Evolutionary conservation across 2,797 vertebrate genomes (phyloP).

Genomic region (Hybognathus amarus): DNA sequence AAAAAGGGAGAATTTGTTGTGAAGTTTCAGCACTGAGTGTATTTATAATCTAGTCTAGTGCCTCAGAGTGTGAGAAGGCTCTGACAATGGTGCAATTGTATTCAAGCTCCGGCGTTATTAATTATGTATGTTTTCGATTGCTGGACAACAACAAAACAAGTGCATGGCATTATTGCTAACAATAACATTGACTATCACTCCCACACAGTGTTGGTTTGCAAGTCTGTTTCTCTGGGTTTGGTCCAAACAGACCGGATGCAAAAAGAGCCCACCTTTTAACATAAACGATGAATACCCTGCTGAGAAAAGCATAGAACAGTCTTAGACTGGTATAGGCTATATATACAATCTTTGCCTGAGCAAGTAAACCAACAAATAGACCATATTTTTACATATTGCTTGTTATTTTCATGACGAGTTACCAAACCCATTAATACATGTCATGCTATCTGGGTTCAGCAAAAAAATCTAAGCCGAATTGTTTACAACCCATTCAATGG

Average conservation of each 20-base stretch:
- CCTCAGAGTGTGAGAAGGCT: slow-evolving; percentile 39
- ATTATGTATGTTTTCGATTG: slow-evolving; percentile 81
- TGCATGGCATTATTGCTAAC: slow-evolving; percentile 74
- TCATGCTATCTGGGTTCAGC: slow-evolving; percentile 56
- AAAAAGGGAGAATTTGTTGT: slow-evolving; percentile 38
- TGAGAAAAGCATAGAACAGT: not conserved
- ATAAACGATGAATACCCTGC: not conserved
- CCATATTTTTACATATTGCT: not conserved
- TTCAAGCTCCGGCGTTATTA: slow-evolving; percentile 72
- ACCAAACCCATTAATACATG: slow-evolving; percentile 20
- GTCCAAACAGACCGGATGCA: slow-evolving; percentile 59
- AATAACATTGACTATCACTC: slow-evolving; percentile 80
- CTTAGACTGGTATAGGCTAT: not conserved
- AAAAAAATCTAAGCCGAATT: slow-evolving; percentile 68
- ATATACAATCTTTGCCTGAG: not conserved
- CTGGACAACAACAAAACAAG: slow-evolving; percentile 77
- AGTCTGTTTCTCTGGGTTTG: slow-evolving; percentile 69
- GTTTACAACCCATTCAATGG: slow-evolving; percentile 67
- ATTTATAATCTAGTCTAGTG: slow-evolving; percentile 26
- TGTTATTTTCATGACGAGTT: not conserved
- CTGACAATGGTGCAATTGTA: slow-evolving; percentile 75
- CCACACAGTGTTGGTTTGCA: slow-evolving; percentile 78
- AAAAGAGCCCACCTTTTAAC: slow-evolving; percentile 58
- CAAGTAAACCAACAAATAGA: not conserved
- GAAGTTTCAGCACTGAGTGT: slow-evolving; percentile 6